Base-by-base conservation (phyloP, 2,888 invertebrate species). In the Cryptocheilus praepositus region DNA sequence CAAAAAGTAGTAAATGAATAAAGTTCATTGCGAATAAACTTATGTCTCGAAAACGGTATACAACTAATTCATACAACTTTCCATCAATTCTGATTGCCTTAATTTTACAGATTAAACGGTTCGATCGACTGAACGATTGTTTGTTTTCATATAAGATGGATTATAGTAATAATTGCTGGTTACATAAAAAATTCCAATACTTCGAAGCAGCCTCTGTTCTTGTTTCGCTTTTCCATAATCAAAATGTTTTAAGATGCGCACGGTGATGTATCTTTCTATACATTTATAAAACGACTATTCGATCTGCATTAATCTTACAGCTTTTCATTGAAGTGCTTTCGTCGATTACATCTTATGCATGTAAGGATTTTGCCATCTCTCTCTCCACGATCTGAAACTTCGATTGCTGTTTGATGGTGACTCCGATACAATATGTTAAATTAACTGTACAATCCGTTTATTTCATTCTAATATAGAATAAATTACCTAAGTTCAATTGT, bases 401-500 rank as follows among this genome's bases (percentile, higher is more conserved):
- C 64, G 71, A 69, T 59, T 62, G 64, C 67, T 54, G 49, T 52
- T 60, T 54, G 67, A 70, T 64, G 56, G 56, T 70, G 22, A 61
- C 57, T 56, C 57, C 51, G 73, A 70, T 75, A 76, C 72, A 77
- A 77, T 70, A 66, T 56, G 62, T 73, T 58, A 72, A 76, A 79
- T 80, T 71, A 76, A 77, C 74, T 79, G 73, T 79, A 73, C 74
- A 79, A 68, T 66, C 64, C 73, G 57, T 25, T 67, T 67, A 52
- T 67, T 67, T 67, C 66, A 74, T 71, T 73, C 70, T 77, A 77
- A 85, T 85, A 81, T 84, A 85, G 81, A 85, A 85, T 85, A 84
- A 85, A 83, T 82, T 70, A 80, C 79, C 77, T 80, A 81, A 65
- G 68, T 76, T 80, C 74, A 79, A 81, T 68, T 70, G 68, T 70